Evolutionary conservation across 2,797 vertebrate genomes (phyloP).

Genomic region (Lateolabrax maculatus): DNA sequence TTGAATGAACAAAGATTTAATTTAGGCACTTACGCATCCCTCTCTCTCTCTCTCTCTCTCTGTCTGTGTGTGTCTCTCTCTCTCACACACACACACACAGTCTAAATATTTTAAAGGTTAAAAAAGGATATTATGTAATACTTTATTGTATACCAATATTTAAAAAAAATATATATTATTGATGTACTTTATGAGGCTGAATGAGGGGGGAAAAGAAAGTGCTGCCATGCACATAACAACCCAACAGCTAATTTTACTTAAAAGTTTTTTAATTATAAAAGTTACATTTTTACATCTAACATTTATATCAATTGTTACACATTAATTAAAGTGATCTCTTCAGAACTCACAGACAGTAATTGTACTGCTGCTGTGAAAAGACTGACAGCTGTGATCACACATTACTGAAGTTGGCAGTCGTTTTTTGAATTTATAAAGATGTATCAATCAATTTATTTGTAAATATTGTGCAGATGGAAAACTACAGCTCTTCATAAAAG

Average conservation of each 20-base stretch:
- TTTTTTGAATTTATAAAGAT: conserved; percentile 9
- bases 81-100: neutral
- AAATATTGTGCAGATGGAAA: conserved; percentile 33
- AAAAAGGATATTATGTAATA: neutral
- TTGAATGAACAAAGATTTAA: conserved; percentile 24
- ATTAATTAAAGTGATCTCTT: neutral
- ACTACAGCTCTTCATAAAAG: neutral
- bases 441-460: neutral
- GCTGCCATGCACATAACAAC: neutral
- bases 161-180: neutral
- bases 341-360: neutral
- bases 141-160: neutral
- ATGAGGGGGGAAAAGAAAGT: neutral
- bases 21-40: neutral
- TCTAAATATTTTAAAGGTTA: neutral
- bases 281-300: no score
- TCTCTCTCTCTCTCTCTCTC: no score
- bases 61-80: no score
- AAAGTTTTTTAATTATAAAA: no score
- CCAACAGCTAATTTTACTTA: neutral
- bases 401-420: neutral
- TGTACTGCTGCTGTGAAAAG: neutral
- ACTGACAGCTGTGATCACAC: conserved; percentile 1
- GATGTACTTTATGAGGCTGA: neutral
- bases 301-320: neutral